phyloP scores from a whole-genome alignment of 2,113 vertebrate genomes.

The Prunella himalayana region DNA sequence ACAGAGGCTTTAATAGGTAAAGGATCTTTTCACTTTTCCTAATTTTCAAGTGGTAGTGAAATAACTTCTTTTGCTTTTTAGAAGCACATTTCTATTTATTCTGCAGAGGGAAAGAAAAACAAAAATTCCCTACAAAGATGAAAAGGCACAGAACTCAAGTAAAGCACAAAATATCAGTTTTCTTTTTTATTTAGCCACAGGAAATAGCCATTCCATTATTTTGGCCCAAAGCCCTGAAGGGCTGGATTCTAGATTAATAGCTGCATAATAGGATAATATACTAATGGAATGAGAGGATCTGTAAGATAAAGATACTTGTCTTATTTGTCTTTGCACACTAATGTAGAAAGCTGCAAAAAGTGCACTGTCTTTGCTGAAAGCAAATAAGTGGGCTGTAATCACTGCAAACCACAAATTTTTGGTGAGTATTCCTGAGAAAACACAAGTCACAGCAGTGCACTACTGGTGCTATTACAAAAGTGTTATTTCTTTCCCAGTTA shows the following conservation, averaged over 20 bases:
- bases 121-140: neutral
- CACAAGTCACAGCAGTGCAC: neutral
- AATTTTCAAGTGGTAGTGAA: neutral
- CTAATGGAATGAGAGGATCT: neutral
- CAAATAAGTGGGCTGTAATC: neutral
- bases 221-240: neutral
- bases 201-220: neutral
- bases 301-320: neutral
- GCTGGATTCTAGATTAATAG: neutral
- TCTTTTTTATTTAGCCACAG: neutral
- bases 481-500: neutral
- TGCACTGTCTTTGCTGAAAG: neutral
- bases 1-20: neutral
- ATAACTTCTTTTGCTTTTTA: neutral
- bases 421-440: neutral
- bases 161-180: neutral
- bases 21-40: neutral
- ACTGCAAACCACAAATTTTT: neutral
- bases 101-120: neutral
- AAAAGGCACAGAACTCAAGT: neutral
- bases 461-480: neutral
- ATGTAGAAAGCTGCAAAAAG: neutral
- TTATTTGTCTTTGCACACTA: neutral
- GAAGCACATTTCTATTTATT: neutral
- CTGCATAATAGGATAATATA: neutral